Base-by-base conservation (phyloP, 2,113 vertebrate species). In the Rallus limicola region DNA sequence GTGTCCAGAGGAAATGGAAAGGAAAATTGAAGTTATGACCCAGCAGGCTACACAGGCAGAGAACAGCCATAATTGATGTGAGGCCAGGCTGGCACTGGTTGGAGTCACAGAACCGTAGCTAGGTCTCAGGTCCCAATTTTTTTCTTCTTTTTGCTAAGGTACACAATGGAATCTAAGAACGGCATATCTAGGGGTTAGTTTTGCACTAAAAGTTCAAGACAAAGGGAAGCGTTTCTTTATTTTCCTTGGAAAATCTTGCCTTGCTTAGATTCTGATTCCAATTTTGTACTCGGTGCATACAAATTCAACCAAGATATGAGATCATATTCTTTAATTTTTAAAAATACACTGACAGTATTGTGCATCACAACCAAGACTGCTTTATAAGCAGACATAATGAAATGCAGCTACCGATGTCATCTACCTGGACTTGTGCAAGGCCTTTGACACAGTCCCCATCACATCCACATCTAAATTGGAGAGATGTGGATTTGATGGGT, bases 341-440 rank as follows among this genome's bases (percentile, higher is more conserved):
- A 77, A 81, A 26, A n/a, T 10, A 13, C 5, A 65, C 25, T 74
- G 55, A 67, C 0, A 0, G 16, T 13, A 55, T 44, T 23, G 33
- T n/a, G 15, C 16, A 55, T 48, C 13, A 75, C 28, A 78, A 10
- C 4, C 23, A 50, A 26, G 20, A n/a, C 5, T 38, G 40, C 20
- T 82, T 50, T 70, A 33, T 16, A 52, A 8, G 31, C n/a, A 74
- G 16, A 38, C 16, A 59, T 10, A n/a, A 59, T 36, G 28, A 79
- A 63, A 87, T 36, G 26, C 70, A 71, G 10, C 46, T 68, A 36
- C 36, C 36, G 36, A 36, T 36, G 36, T 36, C 36, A 36, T 36
- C 36, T 36, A 36, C 9, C 36, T 36, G 36, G 36, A 36, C 36
- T 36, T 36, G 36, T 36, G 36, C 36, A 36, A 36, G 36, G 36